Percentiles rank a stretch among this genome's conserved stretches.
phyloP scores from a whole-genome alignment of 2,888 invertebrate genomes.

The Gryllus longicercus region DNA sequence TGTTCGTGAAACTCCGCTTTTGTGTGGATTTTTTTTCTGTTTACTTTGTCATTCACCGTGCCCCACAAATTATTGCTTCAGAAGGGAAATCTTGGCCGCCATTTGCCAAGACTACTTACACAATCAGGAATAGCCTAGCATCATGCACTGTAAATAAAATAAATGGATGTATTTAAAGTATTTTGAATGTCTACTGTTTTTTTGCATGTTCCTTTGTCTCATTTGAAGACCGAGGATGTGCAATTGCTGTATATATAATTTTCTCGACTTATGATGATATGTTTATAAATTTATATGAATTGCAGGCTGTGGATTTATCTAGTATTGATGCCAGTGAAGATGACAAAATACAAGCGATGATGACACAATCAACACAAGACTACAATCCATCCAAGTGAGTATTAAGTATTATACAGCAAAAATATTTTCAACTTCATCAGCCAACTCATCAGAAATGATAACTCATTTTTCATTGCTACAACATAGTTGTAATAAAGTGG shows the following conservation, averaged over 20 bases:
- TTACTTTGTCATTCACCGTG: no score
- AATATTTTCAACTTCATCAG: constrained; percentile 26
- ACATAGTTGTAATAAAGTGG: neutral
- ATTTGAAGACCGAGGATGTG: neutral
- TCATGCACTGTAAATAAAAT: no score
- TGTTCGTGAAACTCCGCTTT: no score
- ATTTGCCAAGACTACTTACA: no score
- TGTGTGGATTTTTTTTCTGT: no score
- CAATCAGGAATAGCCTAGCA: no score
- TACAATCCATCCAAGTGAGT: constrained; percentile 96
- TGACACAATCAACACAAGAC: constrained; percentile 93
- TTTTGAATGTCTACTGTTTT: neutral
- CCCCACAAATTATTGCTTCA: no score
- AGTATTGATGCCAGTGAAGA: constrained; percentile 92
- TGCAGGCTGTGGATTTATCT: constrained; percentile 70
- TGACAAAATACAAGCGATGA: constrained; percentile 97
- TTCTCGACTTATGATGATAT: neutral
- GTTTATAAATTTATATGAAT: neutral
- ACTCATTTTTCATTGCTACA: neutral
- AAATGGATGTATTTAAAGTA: neutral
- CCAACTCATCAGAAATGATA: neutral
- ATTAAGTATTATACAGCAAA: constrained; percentile 22
- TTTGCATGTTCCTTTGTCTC: neutral
- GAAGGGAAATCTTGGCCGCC: no score
- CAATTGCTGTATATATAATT: neutral